phyloP scores from a whole-genome alignment of 2,797 vertebrate species.

The Choloepus didactylus region DNA sequence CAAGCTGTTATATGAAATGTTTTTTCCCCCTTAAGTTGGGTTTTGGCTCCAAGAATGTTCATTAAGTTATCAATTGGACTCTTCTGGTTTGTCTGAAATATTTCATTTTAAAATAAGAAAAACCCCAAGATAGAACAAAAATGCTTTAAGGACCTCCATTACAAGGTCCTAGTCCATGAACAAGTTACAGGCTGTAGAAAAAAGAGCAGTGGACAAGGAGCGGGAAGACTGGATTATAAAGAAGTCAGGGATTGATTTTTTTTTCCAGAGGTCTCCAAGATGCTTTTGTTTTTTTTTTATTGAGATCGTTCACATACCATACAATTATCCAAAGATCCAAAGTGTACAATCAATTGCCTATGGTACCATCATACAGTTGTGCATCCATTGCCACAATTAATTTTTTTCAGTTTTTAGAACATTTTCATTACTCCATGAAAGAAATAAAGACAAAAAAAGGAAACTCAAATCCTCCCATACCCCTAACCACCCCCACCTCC shows the following conservation, averaged over 20 bases:
- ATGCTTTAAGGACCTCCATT: background rate
- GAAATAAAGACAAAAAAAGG: no score
- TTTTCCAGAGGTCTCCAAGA: no score
- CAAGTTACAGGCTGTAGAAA: background rate
- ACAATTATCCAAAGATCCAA: no score
- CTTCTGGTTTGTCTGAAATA: background rate
- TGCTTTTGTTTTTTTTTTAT: no score
- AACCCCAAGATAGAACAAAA: background rate
- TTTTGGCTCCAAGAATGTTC: background rate
- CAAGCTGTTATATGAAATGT: background rate
- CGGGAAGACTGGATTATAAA: background rate
- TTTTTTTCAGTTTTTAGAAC: no score
- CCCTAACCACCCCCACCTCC: no score
- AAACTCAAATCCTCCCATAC: no score
- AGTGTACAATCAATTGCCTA: no score
- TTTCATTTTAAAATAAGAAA: slow-evolving; percentile 50
- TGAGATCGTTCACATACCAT: no score
- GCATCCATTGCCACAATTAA: no score
- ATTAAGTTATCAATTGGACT: background rate
- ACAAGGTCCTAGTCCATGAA: background rate
- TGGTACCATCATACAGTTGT: no score
- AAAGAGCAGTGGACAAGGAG: background rate
- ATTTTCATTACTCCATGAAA: no score
- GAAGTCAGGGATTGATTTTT: background rate
- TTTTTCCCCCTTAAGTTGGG: background rate